Evolutionary conservation across 92 coral and sea anemone genomes (phyloP).

Genomic region (Montipora capitata): DNA sequence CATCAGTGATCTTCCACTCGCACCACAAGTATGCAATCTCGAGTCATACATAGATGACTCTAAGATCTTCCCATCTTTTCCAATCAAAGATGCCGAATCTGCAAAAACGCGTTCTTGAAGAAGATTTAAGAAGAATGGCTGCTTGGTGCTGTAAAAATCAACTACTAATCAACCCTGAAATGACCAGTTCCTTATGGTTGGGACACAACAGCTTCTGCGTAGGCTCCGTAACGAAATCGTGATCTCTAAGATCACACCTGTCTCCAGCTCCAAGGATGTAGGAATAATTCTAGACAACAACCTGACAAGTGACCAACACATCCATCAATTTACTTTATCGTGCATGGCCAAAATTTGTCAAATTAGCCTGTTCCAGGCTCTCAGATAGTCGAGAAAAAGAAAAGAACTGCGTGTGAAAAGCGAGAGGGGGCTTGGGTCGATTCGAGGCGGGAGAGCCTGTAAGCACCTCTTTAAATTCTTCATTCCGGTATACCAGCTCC

Average conservation of each 20-base stretch:
- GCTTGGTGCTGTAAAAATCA: no score
- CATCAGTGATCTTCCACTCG: conserved; percentile 56
- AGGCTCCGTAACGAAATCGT: no score
- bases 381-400: neutral
- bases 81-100: conserved; percentile 27
- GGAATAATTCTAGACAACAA: conserved; percentile 54
- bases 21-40: conserved; percentile 33
- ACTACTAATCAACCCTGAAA: no score
- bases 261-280: conserved; percentile 25
- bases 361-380: neutral
- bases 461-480: no score
- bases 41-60: conserved; percentile 80
- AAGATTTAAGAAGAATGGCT: no score
- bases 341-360: conserved; percentile 66
- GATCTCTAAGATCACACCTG: no score
- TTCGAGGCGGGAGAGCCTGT: no score
- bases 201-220: no score
- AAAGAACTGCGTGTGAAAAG: no score
- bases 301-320: conserved; percentile 53
- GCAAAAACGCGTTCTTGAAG: neutral
- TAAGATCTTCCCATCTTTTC: conserved; percentile 64
- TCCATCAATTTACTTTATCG: conserved; percentile 10
- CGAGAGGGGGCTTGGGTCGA: no score
- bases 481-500: no score
- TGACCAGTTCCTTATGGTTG: no score